These are phyloP conservation scores for Prenolepis imparis DNA, from an alignment of 2,888 invertebrate species.

Conservation along the genomic window DNA sequence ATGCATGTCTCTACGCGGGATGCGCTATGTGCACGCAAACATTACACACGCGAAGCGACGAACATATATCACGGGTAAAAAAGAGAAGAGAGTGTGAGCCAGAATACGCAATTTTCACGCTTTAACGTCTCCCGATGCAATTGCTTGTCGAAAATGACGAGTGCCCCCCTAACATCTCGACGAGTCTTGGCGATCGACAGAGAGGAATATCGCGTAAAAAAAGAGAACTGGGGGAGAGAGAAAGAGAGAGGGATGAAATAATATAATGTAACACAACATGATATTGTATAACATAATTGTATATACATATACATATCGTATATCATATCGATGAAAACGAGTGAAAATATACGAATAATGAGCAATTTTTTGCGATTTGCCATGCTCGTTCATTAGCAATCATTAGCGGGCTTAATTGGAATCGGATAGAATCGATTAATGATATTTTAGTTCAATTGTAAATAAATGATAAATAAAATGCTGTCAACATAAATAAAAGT, in stretches of 20 bases:
- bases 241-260: neutral
- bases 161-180: constrained; percentile 52
- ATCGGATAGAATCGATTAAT: neutral
- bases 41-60: constrained; percentile 60
- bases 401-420: constrained; percentile 15
- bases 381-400: constrained; percentile 13
- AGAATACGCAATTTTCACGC: constrained; percentile 71
- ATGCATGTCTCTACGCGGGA: constrained; percentile 49
- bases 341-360: constrained; percentile 42
- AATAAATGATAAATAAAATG: neutral
- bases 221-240: neutral
- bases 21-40: constrained; percentile 62
- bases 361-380: constrained; percentile 6
- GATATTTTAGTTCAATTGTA: neutral
- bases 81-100: neutral
- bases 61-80: constrained; percentile 56
- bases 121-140: constrained; percentile 68
- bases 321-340: constrained; percentile 32
- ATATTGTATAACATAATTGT: too few species aligned
- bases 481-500: neutral
- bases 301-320: neutral
- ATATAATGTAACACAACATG: constrained; percentile 2
- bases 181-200: constrained; percentile 54
- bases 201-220: constrained; percentile 45
- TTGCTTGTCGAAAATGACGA: constrained; percentile 67